Evolutionary conservation across 1,140 invertebrate species (phyloP), one percentile per base, ranked within the genome.

Genomic region (Eumeta japonica): DNA sequence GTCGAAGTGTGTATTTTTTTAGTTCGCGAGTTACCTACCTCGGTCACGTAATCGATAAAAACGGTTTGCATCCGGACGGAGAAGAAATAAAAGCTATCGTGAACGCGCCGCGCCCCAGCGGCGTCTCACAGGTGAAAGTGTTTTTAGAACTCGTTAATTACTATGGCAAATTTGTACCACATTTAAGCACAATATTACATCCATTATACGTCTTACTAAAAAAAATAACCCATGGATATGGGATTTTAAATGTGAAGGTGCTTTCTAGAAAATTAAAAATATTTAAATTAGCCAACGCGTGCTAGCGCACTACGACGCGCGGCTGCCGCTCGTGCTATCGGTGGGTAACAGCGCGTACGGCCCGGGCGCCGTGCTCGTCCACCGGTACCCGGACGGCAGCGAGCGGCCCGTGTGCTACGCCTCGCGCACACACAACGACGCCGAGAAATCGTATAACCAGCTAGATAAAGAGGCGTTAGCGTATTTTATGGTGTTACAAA

Each of bases 401-500:
- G 59, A 73, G 41, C 28, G 43, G 35, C 73, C 76, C 3, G 70
- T 81, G 10, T 48, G 54, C 3, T 78, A 45, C 48, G 65, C n/a
- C n/a, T n/a, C n/a, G n/a, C n/a, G n/a, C n/a, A n/a, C n/a, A n/a
- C n/a, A n/a, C n/a, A n/a, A n/a, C n/a, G n/a, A n/a, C 63, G 52
- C 67, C 4, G 66, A 82, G 52, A 50, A 54, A 44, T 67, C 68
- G 3, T 81, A 80, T 46, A 41, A 49, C 9, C 62, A 78, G 41
- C 54, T 76, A 3, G 75, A n/a, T n/a, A n/a, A n/a, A n/a, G n/a
- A n/a, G n/a, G n/a, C n/a, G n/a, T n/a, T n/a, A n/a, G n/a, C n/a
- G 83, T 30, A 65, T 44, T 78, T 33, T 74, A 57, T 54, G 66
- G 57, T n/a, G 36, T 73, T 9, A 41, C 62, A 41, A 70, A 68